A percentile compares a stretch with the other conserved stretches of the same genome.
These are phyloP conservation scores for Sepiola atlantica DNA, from an alignment of 2,888 invertebrate species.

Conservation along the genomic window DNA sequence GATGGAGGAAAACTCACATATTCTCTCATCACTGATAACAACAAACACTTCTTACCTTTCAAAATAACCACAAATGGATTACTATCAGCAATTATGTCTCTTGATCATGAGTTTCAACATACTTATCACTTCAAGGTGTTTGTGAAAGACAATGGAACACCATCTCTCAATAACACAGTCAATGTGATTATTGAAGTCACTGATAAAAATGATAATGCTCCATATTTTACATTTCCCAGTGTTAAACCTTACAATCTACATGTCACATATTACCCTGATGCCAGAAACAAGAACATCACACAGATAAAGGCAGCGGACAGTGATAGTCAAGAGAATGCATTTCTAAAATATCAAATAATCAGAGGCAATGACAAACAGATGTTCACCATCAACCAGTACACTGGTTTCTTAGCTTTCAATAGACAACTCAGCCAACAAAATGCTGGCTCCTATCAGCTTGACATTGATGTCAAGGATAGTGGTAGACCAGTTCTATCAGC, in stretches of 20 bases:
- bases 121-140: not conserved
- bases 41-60: constrained; percentile 32
- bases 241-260: constrained; percentile 2
- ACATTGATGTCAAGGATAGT: not conserved
- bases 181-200: not conserved
- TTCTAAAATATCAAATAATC: constrained; percentile 4
- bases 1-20: not conserved
- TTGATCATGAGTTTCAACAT: not conserved
- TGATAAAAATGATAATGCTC: constrained; percentile 32
- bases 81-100: not conserved
- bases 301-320: not conserved
- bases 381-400: not conserved
- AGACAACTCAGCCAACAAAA: not conserved
- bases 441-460: not conserved
- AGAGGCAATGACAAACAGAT: constrained; percentile 32
- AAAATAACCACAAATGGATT: not conserved
- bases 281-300: not conserved
- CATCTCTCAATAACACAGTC: not conserved
- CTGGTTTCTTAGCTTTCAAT: not conserved
- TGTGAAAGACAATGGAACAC: not conserved
- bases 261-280: not conserved
- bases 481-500: constrained; percentile 8
- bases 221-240: constrained; percentile 32
- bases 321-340: constrained; percentile 2
- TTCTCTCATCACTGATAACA: not conserved